phyloP scores from a whole-genome alignment of 2,113 vertebrate genomes.

The Parotia lawesii region DNA sequence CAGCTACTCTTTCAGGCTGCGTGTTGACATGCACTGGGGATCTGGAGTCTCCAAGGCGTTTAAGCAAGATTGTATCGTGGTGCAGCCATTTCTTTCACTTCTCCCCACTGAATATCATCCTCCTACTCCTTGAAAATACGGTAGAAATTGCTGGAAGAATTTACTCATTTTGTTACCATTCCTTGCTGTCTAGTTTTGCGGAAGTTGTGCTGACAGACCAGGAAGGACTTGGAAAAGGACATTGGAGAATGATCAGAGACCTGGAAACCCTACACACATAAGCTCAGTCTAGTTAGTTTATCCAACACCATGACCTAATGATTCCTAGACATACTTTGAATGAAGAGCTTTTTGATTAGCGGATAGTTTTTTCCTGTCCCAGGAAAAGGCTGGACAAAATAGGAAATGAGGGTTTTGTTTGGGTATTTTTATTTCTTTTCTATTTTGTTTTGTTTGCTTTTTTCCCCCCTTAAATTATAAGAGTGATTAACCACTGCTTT shows the following conservation, averaged over 20 bases:
- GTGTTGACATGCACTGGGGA: conserved; percentile 38
- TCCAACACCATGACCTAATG: background rate
- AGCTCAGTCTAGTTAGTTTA: background rate
- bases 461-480: fast-evolving
- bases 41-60: conserved; percentile 18
- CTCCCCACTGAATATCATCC: background rate
- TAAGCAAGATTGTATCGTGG: background rate
- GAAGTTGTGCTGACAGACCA: background rate
- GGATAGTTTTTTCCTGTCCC: background rate
- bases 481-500: background rate
- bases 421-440: background rate
- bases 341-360: background rate
- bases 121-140: background rate
- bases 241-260: background rate
- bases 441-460: background rate
- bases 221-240: background rate
- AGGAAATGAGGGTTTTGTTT: background rate
- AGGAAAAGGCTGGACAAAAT: background rate
- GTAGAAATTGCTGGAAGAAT: background rate
- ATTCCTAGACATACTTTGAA: background rate
- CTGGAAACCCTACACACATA: background rate
- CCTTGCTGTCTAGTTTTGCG: background rate
- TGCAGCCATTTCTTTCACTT: conserved; percentile 8
- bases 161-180: background rate
- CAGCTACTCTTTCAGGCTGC: background rate